Evolutionary conservation across 2,888 invertebrate species (phyloP).

Genomic region (Ophion obscuratus): DNA sequence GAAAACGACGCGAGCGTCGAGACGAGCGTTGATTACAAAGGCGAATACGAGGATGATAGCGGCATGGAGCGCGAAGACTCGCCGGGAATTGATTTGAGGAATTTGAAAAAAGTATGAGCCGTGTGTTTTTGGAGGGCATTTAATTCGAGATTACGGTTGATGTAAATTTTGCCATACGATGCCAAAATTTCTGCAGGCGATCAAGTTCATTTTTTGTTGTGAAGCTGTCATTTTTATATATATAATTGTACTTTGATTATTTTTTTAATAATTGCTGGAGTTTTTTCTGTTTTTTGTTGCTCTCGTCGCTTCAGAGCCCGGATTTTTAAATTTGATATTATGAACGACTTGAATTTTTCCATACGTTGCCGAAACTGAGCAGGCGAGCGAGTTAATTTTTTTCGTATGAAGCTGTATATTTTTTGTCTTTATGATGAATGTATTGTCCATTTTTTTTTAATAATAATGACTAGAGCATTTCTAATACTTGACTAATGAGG

Average conservation of each 20-base stretch:
- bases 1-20: constrained; percentile 64
- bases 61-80: constrained; percentile 82
- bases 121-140: neutral
- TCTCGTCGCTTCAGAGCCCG: no score
- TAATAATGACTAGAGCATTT: neutral
- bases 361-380: neutral
- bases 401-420: neutral
- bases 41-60: constrained; percentile 80
- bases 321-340: neutral
- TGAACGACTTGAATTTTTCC: neutral
- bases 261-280: neutral
- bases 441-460: neutral
- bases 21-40: constrained; percentile 68
- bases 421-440: neutral
- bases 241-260: neutral
- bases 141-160: neutral
- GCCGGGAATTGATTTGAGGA: constrained; percentile 77
- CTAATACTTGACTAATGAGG: neutral
- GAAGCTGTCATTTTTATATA: neutral
- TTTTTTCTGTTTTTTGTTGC: neutral
- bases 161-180: neutral
- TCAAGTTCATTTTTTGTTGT: neutral
- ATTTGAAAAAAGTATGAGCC: constrained; percentile 80
- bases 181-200: neutral
- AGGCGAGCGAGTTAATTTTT: neutral